Percentiles rank a stretch among this genome's conserved stretches.
These are phyloP conservation scores for Sesia bembeciformis DNA, from an alignment of 2,888 invertebrate genomes.

Conservation along the genomic window DNA sequence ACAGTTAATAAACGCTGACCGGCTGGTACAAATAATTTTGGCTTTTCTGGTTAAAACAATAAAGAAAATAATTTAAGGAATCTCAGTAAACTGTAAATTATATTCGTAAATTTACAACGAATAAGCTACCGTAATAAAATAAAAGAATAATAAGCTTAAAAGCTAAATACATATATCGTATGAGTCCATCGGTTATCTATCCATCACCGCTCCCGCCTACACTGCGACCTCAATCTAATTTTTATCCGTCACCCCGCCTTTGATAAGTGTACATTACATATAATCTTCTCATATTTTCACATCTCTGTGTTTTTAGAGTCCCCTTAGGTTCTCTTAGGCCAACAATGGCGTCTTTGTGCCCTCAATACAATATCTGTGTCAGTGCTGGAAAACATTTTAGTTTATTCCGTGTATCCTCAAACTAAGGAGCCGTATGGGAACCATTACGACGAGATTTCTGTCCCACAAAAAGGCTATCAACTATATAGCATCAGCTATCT, in stretches of 20 bases:
- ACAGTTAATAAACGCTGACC: too few relatives aligned
- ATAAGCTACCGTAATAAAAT: too few relatives aligned
- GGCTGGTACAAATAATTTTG: too few relatives aligned
- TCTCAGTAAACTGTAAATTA: too few relatives aligned
- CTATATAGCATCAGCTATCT: not conserved
- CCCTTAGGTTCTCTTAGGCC: slow-evolving; percentile 29
- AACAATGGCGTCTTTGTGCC: slow-evolving; percentile 26
- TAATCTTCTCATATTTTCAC: slow-evolving; percentile 50
- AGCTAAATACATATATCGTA: too few relatives aligned
- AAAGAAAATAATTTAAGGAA: too few relatives aligned
- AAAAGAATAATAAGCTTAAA: too few relatives aligned
- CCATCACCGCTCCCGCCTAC: too few relatives aligned
- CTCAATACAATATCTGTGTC: slow-evolving; percentile 58
- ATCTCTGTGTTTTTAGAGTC: slow-evolving; percentile 55
- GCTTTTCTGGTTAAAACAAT: too few relatives aligned
- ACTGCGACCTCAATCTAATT: not conserved
- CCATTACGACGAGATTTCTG: slow-evolving; percentile 55
- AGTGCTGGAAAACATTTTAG: slow-evolving; percentile 64
- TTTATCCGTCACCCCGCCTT: slow-evolving; percentile 19
- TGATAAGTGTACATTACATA: slow-evolving; percentile 45
- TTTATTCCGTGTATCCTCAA: slow-evolving; percentile 60
- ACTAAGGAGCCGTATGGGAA: slow-evolving; percentile 54
- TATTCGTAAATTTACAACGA: too few relatives aligned
- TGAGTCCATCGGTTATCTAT: too few relatives aligned
- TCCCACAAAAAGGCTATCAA: slow-evolving; percentile 24